Evolutionary conservation across 2,797 vertebrate genomes (phyloP), one percentile per base, ranked within the genome.

Genomic region (Halcyon smyrnensis): DNA sequence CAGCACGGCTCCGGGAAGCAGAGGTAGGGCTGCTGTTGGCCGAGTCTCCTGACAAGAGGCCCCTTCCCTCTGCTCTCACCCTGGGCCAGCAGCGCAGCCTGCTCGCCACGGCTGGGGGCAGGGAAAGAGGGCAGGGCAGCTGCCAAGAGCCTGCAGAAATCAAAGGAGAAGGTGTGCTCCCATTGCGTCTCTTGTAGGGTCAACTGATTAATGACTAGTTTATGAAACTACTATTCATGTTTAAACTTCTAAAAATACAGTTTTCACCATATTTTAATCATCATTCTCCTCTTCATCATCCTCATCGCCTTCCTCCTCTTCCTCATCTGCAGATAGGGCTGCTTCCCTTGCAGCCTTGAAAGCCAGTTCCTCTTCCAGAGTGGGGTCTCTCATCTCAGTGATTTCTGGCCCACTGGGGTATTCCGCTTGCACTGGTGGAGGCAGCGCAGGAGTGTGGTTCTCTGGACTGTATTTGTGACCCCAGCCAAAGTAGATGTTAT

Each of bases 401-500:
- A 98, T 97, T 63, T 99, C 99, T 6, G 98, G 98, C 34, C 98
- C 99, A 0, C 90, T 98, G 36, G 97, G 95, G 56, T 99, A 99
- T 92, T 99, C 99, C 3, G 32, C 84, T 87, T 98, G 98, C 53
- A 98, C 98, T 3, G 56, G 73, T 0, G 96, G 98, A 41, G 97
- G 98, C 20, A 98, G 36, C 2, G 96, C 37, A 1, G 99, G 99
- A 45, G 68, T 97, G 87, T 98, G 99, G 60, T 96, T 98, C 30
- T 98, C 98, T 3, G 98, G 97, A n/a, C 92, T 95, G 86, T 98
- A 99, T 97, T 99, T 99, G 95, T 98, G 96, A 70, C 99, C 99
- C 99, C 99, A 99, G 79, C 99, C 99, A 64, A 99, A 92, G 93
- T 99, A 99, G 70, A 99, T 97, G 96, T 99, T 99, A 73, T 98